Conservation (phyloP, 2,113 vertebrate genomes). For the Varanus salvator region DNA sequence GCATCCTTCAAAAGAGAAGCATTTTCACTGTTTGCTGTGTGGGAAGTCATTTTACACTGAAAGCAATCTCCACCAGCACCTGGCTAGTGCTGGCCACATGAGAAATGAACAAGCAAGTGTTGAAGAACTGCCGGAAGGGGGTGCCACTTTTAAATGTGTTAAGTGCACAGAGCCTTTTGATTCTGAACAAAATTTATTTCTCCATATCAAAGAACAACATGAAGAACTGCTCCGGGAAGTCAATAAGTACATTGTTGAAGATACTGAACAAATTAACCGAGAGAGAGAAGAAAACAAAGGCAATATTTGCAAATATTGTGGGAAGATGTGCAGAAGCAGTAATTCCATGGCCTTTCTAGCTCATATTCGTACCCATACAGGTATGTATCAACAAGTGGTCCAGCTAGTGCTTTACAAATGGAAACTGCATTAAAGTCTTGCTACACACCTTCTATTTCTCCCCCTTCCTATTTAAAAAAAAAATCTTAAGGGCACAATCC, state of each 20-base stretch:
- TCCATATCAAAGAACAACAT: constrained; percentile 97
- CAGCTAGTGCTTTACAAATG: neutral
- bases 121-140: constrained; percentile 93
- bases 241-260: constrained; percentile 96
- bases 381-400: constrained; percentile 71
- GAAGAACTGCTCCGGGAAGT: constrained; percentile 95
- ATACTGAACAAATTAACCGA: constrained; percentile 96
- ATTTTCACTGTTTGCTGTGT: constrained; percentile 95
- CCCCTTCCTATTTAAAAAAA: neutral
- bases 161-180: constrained; percentile 94
- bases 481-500: neutral
- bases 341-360: constrained; percentile 98
- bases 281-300: constrained; percentile 98
- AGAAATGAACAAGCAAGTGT: constrained; percentile 93
- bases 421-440: neutral
- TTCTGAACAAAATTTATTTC: constrained; percentile 91
- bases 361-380: constrained; percentile 97
- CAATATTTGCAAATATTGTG: constrained; percentile 94
- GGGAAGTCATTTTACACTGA: constrained; percentile 98
- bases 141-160: constrained; percentile 93
- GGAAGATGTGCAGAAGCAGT: constrained; percentile 97
- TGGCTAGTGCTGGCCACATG: constrained; percentile 92
- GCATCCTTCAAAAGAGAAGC: constrained; percentile 95
- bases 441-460: neutral
- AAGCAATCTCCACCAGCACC: constrained; percentile 96